Base-by-base conservation (phyloP, 2,113 vertebrate species). In the Oenanthe melanoleuca region DNA sequence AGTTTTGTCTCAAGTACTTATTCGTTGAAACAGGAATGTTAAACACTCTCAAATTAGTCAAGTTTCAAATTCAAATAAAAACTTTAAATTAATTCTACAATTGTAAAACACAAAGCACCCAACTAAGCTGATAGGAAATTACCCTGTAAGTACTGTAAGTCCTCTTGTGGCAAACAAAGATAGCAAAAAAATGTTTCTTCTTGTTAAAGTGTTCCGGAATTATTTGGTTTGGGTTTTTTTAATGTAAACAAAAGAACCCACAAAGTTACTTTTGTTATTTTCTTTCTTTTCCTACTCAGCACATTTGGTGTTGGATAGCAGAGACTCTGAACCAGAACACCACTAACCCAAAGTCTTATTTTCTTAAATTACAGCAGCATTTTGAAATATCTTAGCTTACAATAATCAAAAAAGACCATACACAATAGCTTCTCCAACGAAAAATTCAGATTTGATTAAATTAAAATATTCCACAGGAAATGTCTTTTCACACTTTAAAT, bases 41-140 rank as follows among this genome's bases (percentile, higher is more conserved):
- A 64, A 96, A 82, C 55, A 49, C 33, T 23, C 34, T 19, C n/a
- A 67, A 55, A 89, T 69, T 83, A 89, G 69, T 82, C 38, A 91
- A 89, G 71, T 93, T 93, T 53, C 42, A 86, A 95, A 92, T 89
- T 78, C 34, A 88, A 95, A 88, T 84, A 42, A 66, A 84, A 92
- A 77, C 23, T 84, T 95, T 17, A 40, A 89, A 88, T 86, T 95
- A 81, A 81, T 84, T 95, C 50, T 86, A n/a, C 78, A 79, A 45
- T 26, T 91, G 59, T 61, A 80, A 75, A 73, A 65, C 38, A 91
- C 52, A 72, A 90, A 86, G 57, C 26, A 61, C 5, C 12, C 72
- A 55, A 49, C n/a, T 21, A 78, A 90, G 38, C 25, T 57, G 38
- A 45, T 79, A 47, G 56, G 21, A 37, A 72, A 66, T 65, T 90